Base-by-base conservation (phyloP, 2,888 invertebrate species). In the Platycheirus rosarum region DNA sequence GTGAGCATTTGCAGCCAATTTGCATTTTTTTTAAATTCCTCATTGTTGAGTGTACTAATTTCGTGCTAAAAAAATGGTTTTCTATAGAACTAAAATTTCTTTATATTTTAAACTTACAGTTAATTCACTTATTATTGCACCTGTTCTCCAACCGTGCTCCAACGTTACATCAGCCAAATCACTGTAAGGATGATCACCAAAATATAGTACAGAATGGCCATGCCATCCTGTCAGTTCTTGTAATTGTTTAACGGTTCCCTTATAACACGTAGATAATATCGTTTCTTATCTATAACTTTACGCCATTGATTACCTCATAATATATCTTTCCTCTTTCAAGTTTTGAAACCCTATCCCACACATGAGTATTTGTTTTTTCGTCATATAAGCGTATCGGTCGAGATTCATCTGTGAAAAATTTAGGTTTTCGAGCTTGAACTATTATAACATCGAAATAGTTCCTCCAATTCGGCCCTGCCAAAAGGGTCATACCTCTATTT, bases 111-210 rank as follows among this genome's bases (percentile, higher is more conserved):
- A 5, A 88, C 91, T 91, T 89, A 97, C 97, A 86, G 95, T 95
- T 44, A 99, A 91, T 91, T 99, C 99, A 86, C 95, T 96, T 85
- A 99, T 98, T 84, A 99, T 98, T 37, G 98, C 98, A 0, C 98
- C 98, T 2, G 99, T 99, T 85, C 98, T 93, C 98, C 98, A 98
- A 57, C 98, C 98, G 90, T 98, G 97, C 88, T 97, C 96, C 35
- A 98, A 91, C 0, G 98, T 98, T 40, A 98, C 97, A 92, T 98
- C 98, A 7, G 98, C 98, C 73, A 99, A 92, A 91, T 99, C 99
- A 87, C 95, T 97, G 91, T 98, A 98, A 0, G 98, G 98, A 91
- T 99, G 99, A 91, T 99, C 99, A 0, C 99, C 98, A 91, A 98
- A 98, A 91, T 99, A 99, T 18, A 99, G 91, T 44, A 98, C 98